Base-by-base conservation (phyloP, 1,140 invertebrate species). In the Mizuhopecten yessoensis region DNA sequence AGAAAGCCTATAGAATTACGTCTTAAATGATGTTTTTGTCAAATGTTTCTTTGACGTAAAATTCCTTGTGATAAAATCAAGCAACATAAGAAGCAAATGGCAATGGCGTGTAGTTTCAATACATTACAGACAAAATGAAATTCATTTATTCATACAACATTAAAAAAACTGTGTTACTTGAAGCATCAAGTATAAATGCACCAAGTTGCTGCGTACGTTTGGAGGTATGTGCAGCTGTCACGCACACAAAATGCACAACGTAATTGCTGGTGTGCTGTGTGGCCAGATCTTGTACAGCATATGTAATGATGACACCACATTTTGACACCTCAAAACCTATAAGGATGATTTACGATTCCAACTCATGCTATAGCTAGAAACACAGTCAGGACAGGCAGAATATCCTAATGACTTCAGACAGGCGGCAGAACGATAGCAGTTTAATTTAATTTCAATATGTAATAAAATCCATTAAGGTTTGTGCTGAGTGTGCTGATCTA, bases 371-470 rank as follows among this genome's bases (percentile, higher is more conserved):
- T 3, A 29, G 1, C n/a, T 3, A 75, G 57, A n/a, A 75, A 75
- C 23, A 75, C 57, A 75, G 29, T 75, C 57, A 75, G 57, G 57
- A 29, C 57, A 29, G 23, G 57, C n/a, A 75, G 57, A 75, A 29
- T 75, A 75, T 29, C 57, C 57, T 75, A 75, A 75, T 29, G 23
- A 29, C 17, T 29, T 75, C 57, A 75, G 57, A 75, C 57, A 75
- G 57, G 57, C 57, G 17, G 57, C 57, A 49, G 2, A 49, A 49
- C 45, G 23, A 75, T 5, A 75, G 57, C n/a, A 29, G 57, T 75
- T 75, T 75, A 75, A 75, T 75, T 75, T 75, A 75, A 75, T 75
- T 75, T 75, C 57, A 75, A 75, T 75, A 75, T 75, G 57, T 75
- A 75, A 29, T 29, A 75, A 75, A 75, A 75, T 75, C 57, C 57